Conservation (phyloP, 23 tunicate species). For the Ascidia mentula region DNA sequence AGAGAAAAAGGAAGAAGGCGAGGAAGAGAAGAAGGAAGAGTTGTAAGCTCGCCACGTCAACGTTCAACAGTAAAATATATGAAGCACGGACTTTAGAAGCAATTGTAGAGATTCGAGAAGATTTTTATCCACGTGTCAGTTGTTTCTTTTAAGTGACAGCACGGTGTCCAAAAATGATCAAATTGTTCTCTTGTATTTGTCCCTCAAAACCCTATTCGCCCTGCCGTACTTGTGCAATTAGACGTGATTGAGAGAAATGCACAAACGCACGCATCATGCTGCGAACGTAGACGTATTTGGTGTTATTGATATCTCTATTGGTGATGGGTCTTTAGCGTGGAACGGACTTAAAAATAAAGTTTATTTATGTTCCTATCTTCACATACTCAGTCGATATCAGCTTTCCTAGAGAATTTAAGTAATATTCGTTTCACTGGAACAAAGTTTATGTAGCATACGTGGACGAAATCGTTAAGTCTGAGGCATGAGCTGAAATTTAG, state of each 20-base stretch:
- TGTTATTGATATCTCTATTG: slow-evolving; percentile 9
- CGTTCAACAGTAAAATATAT: slow-evolving; percentile 6
- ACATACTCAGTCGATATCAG: too few species aligned
- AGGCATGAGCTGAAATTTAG: too few species aligned
- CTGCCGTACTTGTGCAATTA: slow-evolving; percentile 8
- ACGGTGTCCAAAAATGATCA: background rate
- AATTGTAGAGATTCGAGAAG: slow-evolving; percentile 2
- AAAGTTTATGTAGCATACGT: too few species aligned
- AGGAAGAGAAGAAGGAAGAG: slow-evolving; percentile 14
- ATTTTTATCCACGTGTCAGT: background rate
- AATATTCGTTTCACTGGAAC: too few species aligned
- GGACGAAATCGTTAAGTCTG: too few species aligned
- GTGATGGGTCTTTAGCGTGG: background rate
- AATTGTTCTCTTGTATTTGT: background rate
- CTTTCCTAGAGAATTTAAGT: too few species aligned
- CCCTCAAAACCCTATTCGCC: background rate
- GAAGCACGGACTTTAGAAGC: slow-evolving; percentile 8
- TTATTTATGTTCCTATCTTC: slow-evolving; percentile 1
- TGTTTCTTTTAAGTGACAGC: too few species aligned
- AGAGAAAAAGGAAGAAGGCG: background rate
- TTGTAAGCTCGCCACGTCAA: background rate
- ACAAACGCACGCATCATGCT: background rate
- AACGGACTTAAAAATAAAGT: slow-evolving; percentile 6
- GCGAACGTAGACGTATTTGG: background rate
- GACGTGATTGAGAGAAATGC: slow-evolving; percentile 6